Percentiles rank a stretch among this genome's conserved stretches.
Evolutionary conservation across 2,888 invertebrate genomes (phyloP).

Genomic region (Furcula furcula): DNA sequence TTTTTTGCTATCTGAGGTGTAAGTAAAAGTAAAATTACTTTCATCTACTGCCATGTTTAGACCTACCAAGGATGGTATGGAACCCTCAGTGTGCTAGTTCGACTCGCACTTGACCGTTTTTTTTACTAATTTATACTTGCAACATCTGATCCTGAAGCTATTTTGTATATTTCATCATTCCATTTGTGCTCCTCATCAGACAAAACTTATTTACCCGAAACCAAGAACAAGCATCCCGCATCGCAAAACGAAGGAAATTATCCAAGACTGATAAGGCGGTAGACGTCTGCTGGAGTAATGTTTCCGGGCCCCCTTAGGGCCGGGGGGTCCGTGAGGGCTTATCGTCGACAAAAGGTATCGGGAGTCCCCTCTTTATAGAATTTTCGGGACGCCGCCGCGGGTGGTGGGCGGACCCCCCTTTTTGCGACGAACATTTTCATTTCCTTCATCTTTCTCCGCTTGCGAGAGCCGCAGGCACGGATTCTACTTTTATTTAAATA

Average conservation of each 20-base stretch:
- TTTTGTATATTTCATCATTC: no score
- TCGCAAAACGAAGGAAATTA: slow-evolving; percentile 65
- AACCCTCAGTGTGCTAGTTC: no score
- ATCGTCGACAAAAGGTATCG: slow-evolving; percentile 75
- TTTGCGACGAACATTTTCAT: slow-evolving; percentile 81
- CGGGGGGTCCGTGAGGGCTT: slow-evolving; percentile 54
- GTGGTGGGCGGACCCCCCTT: slow-evolving; percentile 59
- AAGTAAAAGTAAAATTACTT: no score
- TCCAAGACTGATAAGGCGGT: slow-evolving; percentile 69
- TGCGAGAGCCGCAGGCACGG: slow-evolving; percentile 55
- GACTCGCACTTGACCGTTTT: no score
- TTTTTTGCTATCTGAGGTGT: no score
- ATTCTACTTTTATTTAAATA: no score
- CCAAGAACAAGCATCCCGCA: slow-evolving; percentile 39
- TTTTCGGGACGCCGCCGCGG: slow-evolving; percentile 66
- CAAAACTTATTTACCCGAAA: slow-evolving; percentile 7
- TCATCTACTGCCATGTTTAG: no score
- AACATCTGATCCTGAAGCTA: no score
- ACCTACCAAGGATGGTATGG: no score
- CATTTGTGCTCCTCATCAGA: no score
- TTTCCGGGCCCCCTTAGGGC: slow-evolving; percentile 45
- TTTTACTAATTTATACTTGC: no score
- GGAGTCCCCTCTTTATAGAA: slow-evolving; percentile 74
- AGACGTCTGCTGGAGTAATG: slow-evolving; percentile 75
- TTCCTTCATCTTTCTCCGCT: slow-evolving; percentile 81